Base-by-base conservation (phyloP, 2,113 vertebrate species). In the Oryzias celebensis region DNA sequence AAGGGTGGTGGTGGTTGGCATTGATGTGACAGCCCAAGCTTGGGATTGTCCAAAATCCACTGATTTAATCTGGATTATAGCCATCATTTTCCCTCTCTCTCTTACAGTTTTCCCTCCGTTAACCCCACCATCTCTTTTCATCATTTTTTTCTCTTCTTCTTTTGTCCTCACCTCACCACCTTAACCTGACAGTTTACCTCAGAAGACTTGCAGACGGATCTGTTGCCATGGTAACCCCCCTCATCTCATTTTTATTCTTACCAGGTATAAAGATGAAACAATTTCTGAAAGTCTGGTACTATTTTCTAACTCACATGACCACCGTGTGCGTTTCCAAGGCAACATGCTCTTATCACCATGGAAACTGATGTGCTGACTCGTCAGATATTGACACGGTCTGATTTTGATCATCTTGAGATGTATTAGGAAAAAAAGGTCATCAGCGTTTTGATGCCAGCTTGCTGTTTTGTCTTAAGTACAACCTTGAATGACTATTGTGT, bases 1-100 rank as follows among this genome's bases (percentile, higher is more conserved):
- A 81, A 77, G 76, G 62, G 76, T 70, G 68, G 58, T 63, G 55
- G 62, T 87, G 85, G 78, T 36, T 36, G 36, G 36, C 84, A 78
- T 10, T 23, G 54, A 52, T 1, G 31, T 22, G 15, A 14, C 43
- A 2, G 72, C 49, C 73, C 74, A 68, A 77, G 76, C 80, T 84
- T 51, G 60, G 88, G 87, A 89, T 88, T 87, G 87, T 88, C 84
- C 82, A 81, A 88, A 88, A 88, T 72, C 80, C 76, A 66, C 62
- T 41, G 52, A 77, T 80, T 89, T 88, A 91, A 91, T 91, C 87
- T 73, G 78, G 89, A 91, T 91, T 91, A 89, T 3, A 22, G 44
- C 69, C 82, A 80, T 88, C 64, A 69, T 81, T 78, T 36, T 36
- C 12, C 3, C 36, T 36, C 36, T 36, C 36, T 78, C 77, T 68